Base-by-base conservation (phyloP, 2,113 vertebrate species). In the Hiodon alosoides region DNA sequence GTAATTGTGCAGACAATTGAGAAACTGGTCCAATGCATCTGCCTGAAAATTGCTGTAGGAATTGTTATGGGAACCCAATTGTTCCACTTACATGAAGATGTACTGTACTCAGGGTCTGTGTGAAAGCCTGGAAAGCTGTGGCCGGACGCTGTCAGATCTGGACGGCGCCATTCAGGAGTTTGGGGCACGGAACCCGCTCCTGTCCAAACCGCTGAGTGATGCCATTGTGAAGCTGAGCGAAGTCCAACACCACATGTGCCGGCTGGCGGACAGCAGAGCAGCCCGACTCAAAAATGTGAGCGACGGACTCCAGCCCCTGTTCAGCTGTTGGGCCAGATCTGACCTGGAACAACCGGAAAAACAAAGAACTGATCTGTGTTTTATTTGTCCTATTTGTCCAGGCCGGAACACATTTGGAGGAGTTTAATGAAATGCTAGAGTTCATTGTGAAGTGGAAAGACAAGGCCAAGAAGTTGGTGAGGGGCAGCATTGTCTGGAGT, bases 371-470 rank as follows among this genome's bases (percentile, higher is more conserved):
- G 71, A 47, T 13, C 13, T 68, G 4, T 4, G 17, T 47, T 74
- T 13, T 76, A 1, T 76, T 13, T 75, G 4, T 77, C 4, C 66
- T 75, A 4, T 79, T 54, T 77, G 13, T 50, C 67, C 71, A 98
- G 93, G 93, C 93, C 31, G 76, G 85, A 71, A 89, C 92, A 55
- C 91, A 96, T 77, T 85, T 98, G 78, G 94, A 97, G 78, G 95
- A 98, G 85, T 98, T 95, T 80, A 93, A 88, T 75, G 95, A 95
- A 78, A 95, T 94, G 91, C 85, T 95, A 74, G 94, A 93, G 74
- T 93, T 93, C 64, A 90, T 96, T 81, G 3, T 93, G 86, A 94
- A 92, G 78, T 98, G 96, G 96, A 91, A 89, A 0, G 94, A 97
- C 74, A 97, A 95, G 89, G 94, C 94, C 58, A 94, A 93, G 80